phyloP scores from a whole-genome alignment of 2,797 vertebrate genomes.

The Melanotaenia maccullochi region DNA sequence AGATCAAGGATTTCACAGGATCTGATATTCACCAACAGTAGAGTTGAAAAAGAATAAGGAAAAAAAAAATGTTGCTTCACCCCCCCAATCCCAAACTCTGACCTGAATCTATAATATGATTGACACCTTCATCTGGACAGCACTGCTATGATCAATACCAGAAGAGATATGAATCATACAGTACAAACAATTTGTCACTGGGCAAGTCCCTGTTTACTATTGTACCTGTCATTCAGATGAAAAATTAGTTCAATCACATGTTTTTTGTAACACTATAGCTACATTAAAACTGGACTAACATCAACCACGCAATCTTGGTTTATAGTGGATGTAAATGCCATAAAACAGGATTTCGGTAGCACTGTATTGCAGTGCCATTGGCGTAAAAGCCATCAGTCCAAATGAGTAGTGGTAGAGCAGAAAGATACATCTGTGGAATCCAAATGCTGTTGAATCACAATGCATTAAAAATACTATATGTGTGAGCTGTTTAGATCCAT shows the following conservation, averaged over 20 bases:
- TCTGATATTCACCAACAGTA: slow-evolving; percentile 43
- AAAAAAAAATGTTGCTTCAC: not conserved
- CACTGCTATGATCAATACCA: slow-evolving; percentile 55
- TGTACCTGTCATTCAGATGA: slow-evolving; percentile 42
- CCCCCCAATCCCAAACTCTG: slow-evolving; percentile 8
- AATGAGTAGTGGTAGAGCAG: slow-evolving; percentile 2
- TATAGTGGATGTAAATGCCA: slow-evolving; percentile 8
- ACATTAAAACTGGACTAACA: not conserved
- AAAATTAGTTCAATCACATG: slow-evolving; percentile 42
- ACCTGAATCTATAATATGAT: slow-evolving; percentile 59
- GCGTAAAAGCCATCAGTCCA: slow-evolving; percentile 21
- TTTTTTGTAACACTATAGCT: slow-evolving; percentile 13
- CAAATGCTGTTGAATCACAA: slow-evolving; percentile 71
- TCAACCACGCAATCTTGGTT: slow-evolving; percentile 7
- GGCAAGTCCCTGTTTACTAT: slow-evolving; percentile 46
- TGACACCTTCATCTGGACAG: slow-evolving; percentile 47
- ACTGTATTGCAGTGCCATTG: slow-evolving; percentile 2
- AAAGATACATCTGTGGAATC: slow-evolving; percentile 30
- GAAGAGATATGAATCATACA: slow-evolving; percentile 61
- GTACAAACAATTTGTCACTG: slow-evolving; percentile 54
- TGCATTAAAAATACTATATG: slow-evolving; percentile 50
- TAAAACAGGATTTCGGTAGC: slow-evolving; percentile 16
- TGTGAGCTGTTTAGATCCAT: slow-evolving; percentile 47
- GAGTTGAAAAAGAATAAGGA: not conserved
- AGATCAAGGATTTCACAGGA: slow-evolving; percentile 50